Evolutionary conservation across 2,888 invertebrate genomes (phyloP), one percentile per base, ranked within the genome.

Genomic region (Philaethria dido): DNA sequence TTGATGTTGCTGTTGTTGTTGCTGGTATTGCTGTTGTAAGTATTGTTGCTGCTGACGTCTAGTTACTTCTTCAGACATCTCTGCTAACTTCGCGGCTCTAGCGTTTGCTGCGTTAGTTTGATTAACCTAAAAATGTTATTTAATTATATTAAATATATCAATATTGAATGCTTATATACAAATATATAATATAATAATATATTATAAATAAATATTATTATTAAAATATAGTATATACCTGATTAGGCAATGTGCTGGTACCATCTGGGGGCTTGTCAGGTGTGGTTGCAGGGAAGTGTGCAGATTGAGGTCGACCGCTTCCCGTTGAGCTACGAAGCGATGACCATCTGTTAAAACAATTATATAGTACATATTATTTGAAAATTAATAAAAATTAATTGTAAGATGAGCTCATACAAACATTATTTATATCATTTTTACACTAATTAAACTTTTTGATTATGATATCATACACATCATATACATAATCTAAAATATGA

Each of bases 21-120:
- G 55, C 25, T 75, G 94, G 87, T 73, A 18, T 88, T 72, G 70
- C 18, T 74, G 77, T 25, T 79, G 78, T 22, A 22, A 22, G 9
- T 70, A 73, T 8, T 93, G 89, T 42, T 74, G 77, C 33, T 48
- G 48, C 5, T 79, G 78, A n/a, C 95, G 83, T 55, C 96, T 87
- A 69, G 95, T 86, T 11, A 96, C 95, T 81, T 97, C 96, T 78
- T 97, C 96, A 3, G 96, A 95, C 96, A 97, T 96, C 85, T 97
- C 97, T 4, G 95, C 95, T 67, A 96, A 89, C 81, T 96, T 95
- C 0, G 95, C 95, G 50, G 94, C 93, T 22, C 90, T 86, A 0
- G 83, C 84, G 47, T 74, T 84, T 75, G 85, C 85, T 0, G 82
- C 80, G 72, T 73, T 82, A 18, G 80, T 64, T 65, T 82, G 81